Conservation (phyloP, 2,113 vertebrate genomes). For the Suncus etruscus region DNA sequence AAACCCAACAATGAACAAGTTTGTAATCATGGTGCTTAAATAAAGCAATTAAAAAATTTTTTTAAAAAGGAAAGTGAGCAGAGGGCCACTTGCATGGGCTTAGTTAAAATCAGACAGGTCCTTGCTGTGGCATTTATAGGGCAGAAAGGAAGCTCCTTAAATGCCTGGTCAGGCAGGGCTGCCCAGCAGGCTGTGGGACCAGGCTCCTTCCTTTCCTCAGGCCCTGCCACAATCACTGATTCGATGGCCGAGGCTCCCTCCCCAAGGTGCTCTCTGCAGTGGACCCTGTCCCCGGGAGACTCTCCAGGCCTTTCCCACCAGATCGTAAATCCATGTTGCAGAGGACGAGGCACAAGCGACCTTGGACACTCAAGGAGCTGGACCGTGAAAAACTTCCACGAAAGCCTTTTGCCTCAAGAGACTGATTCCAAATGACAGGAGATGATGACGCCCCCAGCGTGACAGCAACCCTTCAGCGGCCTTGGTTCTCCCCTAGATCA, state of each 20-base stretch:
- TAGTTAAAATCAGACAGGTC: too few relatives aligned
- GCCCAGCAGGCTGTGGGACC: too few relatives aligned
- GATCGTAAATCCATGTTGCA: conserved; percentile 79
- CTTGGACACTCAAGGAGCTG: conserved; percentile 72
- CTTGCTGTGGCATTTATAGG: too few relatives aligned
- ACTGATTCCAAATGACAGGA: conserved; percentile 79
- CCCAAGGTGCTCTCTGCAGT: neutral
- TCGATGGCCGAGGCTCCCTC: neutral
- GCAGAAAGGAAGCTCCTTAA: neutral
- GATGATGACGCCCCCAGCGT: conserved; percentile 48
- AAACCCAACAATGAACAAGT: too few relatives aligned
- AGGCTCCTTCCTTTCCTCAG: too few relatives aligned
- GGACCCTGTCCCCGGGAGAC: neutral
- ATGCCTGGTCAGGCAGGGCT: neutral
- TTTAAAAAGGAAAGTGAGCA: neutral
- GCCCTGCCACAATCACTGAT: rapidly evolving
- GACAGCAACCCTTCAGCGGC: neutral
- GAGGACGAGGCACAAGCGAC: conserved; percentile 76
- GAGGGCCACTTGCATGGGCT: too few relatives aligned
- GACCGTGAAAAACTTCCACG: conserved; percentile 81
- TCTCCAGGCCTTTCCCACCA: conserved; percentile 73
- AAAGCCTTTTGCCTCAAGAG: conserved; percentile 76
- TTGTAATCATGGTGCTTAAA: too few relatives aligned
- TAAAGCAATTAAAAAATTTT: too few relatives aligned
- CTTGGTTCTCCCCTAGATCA: too few relatives aligned